Evolutionary conservation across 2,888 invertebrate genomes (phyloP), one percentile per base, ranked within the genome.

Genomic region (Yponomeuta sedellus): DNA sequence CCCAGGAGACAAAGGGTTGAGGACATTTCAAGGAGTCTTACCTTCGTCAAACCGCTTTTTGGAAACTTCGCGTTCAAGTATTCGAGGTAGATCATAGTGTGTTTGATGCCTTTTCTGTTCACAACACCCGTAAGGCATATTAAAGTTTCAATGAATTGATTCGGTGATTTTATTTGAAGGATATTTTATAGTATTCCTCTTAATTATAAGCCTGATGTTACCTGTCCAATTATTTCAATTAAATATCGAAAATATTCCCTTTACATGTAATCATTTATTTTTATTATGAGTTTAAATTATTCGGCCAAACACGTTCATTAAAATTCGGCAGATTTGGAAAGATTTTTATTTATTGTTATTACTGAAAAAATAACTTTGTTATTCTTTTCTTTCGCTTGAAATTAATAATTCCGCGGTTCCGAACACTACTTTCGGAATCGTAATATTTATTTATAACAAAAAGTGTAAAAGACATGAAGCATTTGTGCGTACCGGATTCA

Each of bases 1-100:
- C 89, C 81, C 87, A 70, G 74, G 88, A 89, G 89, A 91, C 88
- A 90, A 89, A 88, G 87, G 87, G 85, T 87, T 85, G 82, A 81
- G 82, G 84, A 82, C 83, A 75, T 77, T 80, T 76, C 77, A 76
- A 83, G 82, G 79, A 77, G 66, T 77, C 72, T 76, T 83, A 88
- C 88, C 88, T 88, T 88, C 86, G 87, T 88, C 88, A 88, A 85
- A 84, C 82, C 75, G 82, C 81, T 82, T 83, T 84, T 83, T 81
- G 78, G 83, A 81, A 78, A 80, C 80, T 61, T 61, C 11, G 56
- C 80, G 80, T 78, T 79, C 81, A 84, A 83, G 86, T 85, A 85
- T 86, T 85, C 75, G 78, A 75, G 77, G 73, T 71, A 79, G 81
- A 85, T 83, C 77, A 77, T 74, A 73, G 5, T 2, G 72, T 72